A percentile compares a stretch with the other conserved stretches of the same genome.
Evolutionary conservation across 2,888 invertebrate species (phyloP).

Genomic region (Mellilla xanthometata): DNA sequence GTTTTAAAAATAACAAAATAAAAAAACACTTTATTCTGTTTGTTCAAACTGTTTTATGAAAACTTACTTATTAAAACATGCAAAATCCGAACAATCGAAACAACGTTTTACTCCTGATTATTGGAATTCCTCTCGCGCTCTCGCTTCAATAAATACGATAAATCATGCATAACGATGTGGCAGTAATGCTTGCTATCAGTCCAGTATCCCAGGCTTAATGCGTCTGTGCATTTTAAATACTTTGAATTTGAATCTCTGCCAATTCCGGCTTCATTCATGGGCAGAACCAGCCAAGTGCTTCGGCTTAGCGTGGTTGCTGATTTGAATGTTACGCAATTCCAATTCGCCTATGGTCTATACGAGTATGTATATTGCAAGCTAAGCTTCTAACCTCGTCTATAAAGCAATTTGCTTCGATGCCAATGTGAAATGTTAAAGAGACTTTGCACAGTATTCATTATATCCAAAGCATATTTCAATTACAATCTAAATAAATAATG

Average conservation of each 20-base stretch:
- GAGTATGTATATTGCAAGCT: conserved; percentile 1
- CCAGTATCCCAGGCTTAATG: conserved; percentile 38
- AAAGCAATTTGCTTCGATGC: conserved; percentile 1
- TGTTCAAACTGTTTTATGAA: no score
- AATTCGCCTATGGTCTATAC: conserved; percentile 5
- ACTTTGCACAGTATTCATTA: neutral
- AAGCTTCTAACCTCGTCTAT: neutral
- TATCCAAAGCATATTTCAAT: no score
- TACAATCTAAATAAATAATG: no score
- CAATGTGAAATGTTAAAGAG: neutral
- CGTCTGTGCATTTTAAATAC: conserved; percentile 38
- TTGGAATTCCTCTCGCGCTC: conserved; percentile 1
- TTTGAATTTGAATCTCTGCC: conserved; percentile 32
- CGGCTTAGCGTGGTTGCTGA: conserved; percentile 23
- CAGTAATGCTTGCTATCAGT: conserved; percentile 44
- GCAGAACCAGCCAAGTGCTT: conserved; percentile 28
- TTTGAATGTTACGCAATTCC: conserved; percentile 23
- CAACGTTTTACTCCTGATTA: conserved; percentile 3
- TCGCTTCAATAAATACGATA: conserved; percentile 23
- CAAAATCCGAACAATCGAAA: neutral
- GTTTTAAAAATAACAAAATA: no score
- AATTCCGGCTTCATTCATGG: conserved; percentile 29
- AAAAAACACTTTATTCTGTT: no score
- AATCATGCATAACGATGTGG: conserved; percentile 39
- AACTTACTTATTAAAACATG: neutral